Base-by-base conservation (phyloP, 2,888 invertebrate genomes). In the Phalangium opilio region DNA sequence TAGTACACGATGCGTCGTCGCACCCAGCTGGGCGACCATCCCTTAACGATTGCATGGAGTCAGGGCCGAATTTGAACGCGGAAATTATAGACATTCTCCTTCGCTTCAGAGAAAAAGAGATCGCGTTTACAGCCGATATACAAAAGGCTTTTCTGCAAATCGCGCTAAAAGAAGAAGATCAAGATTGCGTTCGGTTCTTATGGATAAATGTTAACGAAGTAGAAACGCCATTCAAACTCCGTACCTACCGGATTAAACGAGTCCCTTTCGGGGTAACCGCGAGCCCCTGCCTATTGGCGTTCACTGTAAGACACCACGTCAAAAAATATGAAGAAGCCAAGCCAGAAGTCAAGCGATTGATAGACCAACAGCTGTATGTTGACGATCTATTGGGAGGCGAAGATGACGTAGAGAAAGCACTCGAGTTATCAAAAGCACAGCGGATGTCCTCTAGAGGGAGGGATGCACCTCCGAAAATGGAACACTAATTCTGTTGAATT, bases 41-140 rank as follows among this genome's bases (percentile, higher is more conserved):
- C 3, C 39, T 50, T n/a, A 50, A 50, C 34, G 2, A 48, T 20
- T 44, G 41, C 15, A 38, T 48, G 20, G 41, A 34, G 4, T 21
- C n/a, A 14, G 45, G 44, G 19, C 44, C 45, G 11, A 34, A 48
- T 32, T 38, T 44, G 20, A 35, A 41, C 14, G 41, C 45, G 1
- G 42, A 35, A 17, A 33, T 49, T 38, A 17, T 41, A 1, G 34
- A 12, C n/a, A 45, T 35, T 14, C 41, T 49, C 18, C 34, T 41
- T 7, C n/a, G 14, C 5, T 43, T 50, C 12, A 21, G 44, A 39
- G 62, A 35, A n/a, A 34, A 51, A 33, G 38, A 39, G 32, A 11
- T 47, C 2, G 49, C 49, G 8, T 39, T 51, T 41, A 45, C 18
- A n/a, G 44, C 38, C 17, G 48, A 51, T 35, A 45, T 47, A n/a